Evolutionary conservation across 2,797 vertebrate species (phyloP), one percentile per base, ranked within the genome.

Genomic region (Meriones psammophilus): DNA sequence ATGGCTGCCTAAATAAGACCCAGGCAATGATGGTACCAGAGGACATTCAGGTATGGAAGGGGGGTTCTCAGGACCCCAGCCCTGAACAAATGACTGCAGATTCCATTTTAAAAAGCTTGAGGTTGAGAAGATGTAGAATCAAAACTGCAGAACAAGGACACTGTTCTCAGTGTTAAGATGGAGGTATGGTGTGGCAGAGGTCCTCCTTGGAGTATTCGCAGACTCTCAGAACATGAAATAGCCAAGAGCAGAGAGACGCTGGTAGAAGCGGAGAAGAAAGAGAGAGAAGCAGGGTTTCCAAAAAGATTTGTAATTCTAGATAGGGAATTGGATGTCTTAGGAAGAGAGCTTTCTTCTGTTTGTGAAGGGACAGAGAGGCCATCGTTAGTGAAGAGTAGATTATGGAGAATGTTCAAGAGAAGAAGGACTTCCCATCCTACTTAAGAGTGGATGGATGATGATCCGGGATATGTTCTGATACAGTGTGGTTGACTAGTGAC

Each of bases 301-400:
- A 68, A 83, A 81, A 95, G 8, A 50, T 86, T 76, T 92, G 87
- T 8, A 85, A 5, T 86, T 95, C 50, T 79, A 18, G 56, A 33
- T 69, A 86, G 46, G 73, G 79, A 90, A 28, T 56, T 69, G n/a
- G 94, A 91, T 96, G 33, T 66, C 42, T 81, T 60, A 20, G 50
- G 90, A 24, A 87, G 46, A 39, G 56, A 85, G 12, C 92, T 71
- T 90, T 69, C 46, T 95, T 87, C 58, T 22, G 0, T 92, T 93
- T 90, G 22, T 76, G 50, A 60, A 74, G 8, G 28, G 73, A 17
- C 22, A 62, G 79, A 62, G 36, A 42, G 58, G 58, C 8, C n/a
- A 8, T n/a, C 2, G 73, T 39, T 5, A 66, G 0, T 71, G 69
- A 94, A 88, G 28, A 74, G 22, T n/a, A 78, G 62, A 54, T n/a